Evolutionary conservation across 2,888 invertebrate genomes (phyloP).

Genomic region (Dilophus febrilis): DNA sequence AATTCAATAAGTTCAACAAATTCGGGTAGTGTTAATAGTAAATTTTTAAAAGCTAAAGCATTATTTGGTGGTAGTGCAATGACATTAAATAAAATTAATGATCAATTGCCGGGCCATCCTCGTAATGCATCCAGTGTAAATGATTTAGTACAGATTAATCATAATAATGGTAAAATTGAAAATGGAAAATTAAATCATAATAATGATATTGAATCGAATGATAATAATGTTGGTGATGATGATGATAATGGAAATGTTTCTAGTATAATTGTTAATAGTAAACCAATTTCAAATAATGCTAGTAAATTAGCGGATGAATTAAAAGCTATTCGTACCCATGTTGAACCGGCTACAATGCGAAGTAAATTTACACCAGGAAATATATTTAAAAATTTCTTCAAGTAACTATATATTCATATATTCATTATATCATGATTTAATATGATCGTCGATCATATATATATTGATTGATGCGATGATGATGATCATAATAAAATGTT

Average conservation of each 20-base stretch:
- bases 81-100: conserved; percentile 5
- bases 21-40: conserved; percentile 2
- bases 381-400: conserved; percentile 94
- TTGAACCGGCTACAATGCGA: conserved; percentile 30
- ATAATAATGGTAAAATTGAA: background rate
- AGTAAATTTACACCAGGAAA: conserved; percentile 71
- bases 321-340: conserved; percentile 2
- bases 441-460: too few species aligned
- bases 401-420: conserved; percentile 65
- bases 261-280: conserved; percentile 8
- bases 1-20: too few species aligned
- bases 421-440: too few species aligned
- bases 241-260: conserved; percentile 16
- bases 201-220: conserved; percentile 8
- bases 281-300: conserved; percentile 10
- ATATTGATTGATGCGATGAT: too few species aligned
- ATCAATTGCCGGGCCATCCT: background rate
- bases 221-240: conserved; percentile 15
- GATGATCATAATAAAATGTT: too few species aligned
- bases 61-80: conserved; percentile 9
- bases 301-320: conserved; percentile 13
- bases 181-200: background rate
- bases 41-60: conserved; percentile 2
- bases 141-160: conserved; percentile 1
- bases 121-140: conserved; percentile 6